Conservation (phyloP, 2,113 vertebrate species). For the cattle (Bos taurus) region ARS-UCD2.0 NC_037334.1:13269501-13270000, state of each 20-base stretch:
- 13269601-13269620: neutral
- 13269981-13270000: neutral
- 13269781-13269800: neutral
- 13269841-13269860: neutral
- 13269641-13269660: neutral
- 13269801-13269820: neutral
- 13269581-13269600: neutral
- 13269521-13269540: neutral
- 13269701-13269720: neutral
- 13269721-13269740: neutral
- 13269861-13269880: neutral
- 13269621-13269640: neutral
- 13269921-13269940: neutral
- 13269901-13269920: neutral
- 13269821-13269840: neutral
- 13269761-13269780: neutral
- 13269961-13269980: neutral
- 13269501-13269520: neutral
- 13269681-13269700: neutral
- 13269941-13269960: neutral
- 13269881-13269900: neutral
- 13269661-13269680: neutral
- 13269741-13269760: neutral
- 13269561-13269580: neutral
- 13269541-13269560: neutral